These are phyloP conservation scores for Rhagophthalmus giganteus DNA, from an alignment of 2,888 invertebrate genomes.

Conservation along the genomic window DNA sequence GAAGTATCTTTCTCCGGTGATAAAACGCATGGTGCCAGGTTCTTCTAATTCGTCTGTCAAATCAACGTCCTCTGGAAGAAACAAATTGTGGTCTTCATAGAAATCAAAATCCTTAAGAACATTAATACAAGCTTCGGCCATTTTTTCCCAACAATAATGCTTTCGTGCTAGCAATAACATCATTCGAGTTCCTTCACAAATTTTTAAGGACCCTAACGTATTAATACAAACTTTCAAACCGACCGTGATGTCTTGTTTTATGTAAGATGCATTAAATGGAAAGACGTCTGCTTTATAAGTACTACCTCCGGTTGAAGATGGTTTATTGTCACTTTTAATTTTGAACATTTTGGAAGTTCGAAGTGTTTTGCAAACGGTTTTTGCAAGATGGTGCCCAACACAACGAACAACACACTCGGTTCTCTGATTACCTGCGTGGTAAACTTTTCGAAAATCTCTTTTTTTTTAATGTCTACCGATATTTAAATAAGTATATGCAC, in stretches of 20 bases:
- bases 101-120: neutral
- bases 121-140: constrained; percentile 1
- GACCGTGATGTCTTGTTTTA: neutral
- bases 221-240: neutral
- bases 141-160: neutral
- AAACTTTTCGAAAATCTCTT: no score
- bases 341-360: no score
- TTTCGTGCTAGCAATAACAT: neutral
- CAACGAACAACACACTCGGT: no score
- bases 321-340: no score
- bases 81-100: neutral
- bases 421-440: no score
- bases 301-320: no score
- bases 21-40: no score
- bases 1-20: no score
- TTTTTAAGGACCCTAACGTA: neutral
- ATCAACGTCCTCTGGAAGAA: neutral
- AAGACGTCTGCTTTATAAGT: neutral
- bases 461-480: no score
- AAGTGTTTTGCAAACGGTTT: no score
- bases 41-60: neutral
- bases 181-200: constrained; percentile 1
- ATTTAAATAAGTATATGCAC: no score
- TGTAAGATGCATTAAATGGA: neutral
- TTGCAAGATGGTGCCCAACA: no score